phyloP scores from a whole-genome alignment of 2,888 invertebrate species.

The Caenorhabditis plicata region DNA sequence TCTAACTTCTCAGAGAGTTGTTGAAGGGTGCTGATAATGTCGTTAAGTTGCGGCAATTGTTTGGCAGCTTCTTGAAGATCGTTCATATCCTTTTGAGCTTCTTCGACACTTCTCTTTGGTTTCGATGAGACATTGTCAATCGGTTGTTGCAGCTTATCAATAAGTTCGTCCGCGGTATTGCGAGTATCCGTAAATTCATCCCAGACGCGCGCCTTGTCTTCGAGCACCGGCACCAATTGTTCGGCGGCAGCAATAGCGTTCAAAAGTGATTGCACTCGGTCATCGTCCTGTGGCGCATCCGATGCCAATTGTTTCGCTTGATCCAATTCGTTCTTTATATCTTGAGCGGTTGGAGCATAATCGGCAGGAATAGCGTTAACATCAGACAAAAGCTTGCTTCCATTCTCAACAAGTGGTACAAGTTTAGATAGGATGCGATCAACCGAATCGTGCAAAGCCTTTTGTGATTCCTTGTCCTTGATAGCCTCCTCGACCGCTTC shows the following conservation, averaged over 20 bases:
- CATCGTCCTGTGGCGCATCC: conserved; percentile 17
- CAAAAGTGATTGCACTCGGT: conserved; percentile 22
- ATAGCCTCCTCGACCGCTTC: conserved; percentile 18
- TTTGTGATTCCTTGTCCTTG: conserved; percentile 13
- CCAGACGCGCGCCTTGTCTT: conserved; percentile 34
- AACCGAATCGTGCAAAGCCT: conserved; percentile 15
- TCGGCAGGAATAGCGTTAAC: conserved; percentile 42
- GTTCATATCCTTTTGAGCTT: conserved; percentile 31
- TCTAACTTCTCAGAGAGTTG: conserved; percentile 43
- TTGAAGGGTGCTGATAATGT: conserved; percentile 32
- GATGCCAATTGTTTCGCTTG: conserved; percentile 16
- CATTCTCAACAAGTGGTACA: conserved; percentile 37
- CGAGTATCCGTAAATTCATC: conserved; percentile 44
- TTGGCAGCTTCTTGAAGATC: conserved; percentile 13
- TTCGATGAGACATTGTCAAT: conserved; percentile 32
- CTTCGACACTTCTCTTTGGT: conserved; percentile 24
- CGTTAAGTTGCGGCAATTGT: conserved; percentile 20
- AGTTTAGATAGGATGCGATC: conserved; percentile 24
- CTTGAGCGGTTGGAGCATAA: conserved; percentile 35
- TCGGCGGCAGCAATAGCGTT: conserved; percentile 28
- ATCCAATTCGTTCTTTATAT: conserved; percentile 29
- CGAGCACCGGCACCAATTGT: conserved; percentile 30
- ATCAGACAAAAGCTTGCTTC: conserved; percentile 31
- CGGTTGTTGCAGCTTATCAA: conserved; percentile 37
- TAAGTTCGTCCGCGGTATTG: conserved; percentile 37